These are phyloP conservation scores for Sclerodermus sp. DNA, from an alignment of 2,888 invertebrate species.

Conservation along the genomic window DNA sequence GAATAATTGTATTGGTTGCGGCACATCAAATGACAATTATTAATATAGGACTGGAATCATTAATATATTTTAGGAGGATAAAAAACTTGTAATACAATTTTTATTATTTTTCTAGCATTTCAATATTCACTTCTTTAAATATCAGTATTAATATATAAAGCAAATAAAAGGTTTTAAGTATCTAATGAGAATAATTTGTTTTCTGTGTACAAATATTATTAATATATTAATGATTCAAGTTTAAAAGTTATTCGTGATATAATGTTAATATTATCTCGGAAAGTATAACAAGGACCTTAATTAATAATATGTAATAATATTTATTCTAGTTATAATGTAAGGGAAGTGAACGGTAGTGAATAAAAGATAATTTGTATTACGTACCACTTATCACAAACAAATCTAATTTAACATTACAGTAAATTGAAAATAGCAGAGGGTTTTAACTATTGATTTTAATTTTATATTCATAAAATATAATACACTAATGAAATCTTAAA, in stretches of 20 bases:
- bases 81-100: too few relatives aligned
- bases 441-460: background rate
- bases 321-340: slow-evolving; percentile 45
- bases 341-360: slow-evolving; percentile 18
- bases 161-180: background rate
- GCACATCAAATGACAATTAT: slow-evolving; percentile 24
- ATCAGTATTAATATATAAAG: background rate
- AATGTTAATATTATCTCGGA: slow-evolving; percentile 36
- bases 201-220: background rate
- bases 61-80: slow-evolving; percentile 23
- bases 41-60: slow-evolving; percentile 34
- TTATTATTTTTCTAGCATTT: too few relatives aligned
- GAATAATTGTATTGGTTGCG: slow-evolving; percentile 28
- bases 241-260: slow-evolving; percentile 23
- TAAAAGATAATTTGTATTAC: slow-evolving; percentile 10
- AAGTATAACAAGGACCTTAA: slow-evolving; percentile 39
- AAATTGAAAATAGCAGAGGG: too few relatives aligned
- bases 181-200: background rate
- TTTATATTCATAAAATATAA: slow-evolving; percentile 4
- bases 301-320: slow-evolving; percentile 39
- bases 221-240: slow-evolving; percentile 39
- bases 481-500: background rate
- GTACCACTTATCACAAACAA: slow-evolving; percentile 20
- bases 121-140: background rate
- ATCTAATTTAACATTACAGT: too few relatives aligned